Evolutionary conservation across 2,797 vertebrate species (phyloP).

Genomic region (Spinus olivaceus): DNA sequence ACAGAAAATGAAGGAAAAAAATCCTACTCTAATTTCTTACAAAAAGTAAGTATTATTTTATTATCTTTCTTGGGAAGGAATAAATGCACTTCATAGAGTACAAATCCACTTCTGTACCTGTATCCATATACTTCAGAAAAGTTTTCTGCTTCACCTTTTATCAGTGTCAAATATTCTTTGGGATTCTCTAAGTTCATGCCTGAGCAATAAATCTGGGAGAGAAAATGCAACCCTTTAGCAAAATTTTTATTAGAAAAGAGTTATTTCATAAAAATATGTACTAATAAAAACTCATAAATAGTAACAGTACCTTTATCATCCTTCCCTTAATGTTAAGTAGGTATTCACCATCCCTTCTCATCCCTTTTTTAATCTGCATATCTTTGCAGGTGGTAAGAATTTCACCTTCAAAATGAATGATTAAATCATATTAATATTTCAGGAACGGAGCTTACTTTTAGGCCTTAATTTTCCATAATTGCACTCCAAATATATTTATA

Average conservation of each 20-base stretch:
- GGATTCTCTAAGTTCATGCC: constrained; percentile 88
- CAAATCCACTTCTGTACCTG: constrained; percentile 75
- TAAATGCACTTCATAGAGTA: not conserved
- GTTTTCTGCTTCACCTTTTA: constrained; percentile 91
- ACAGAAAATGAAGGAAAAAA: not conserved
- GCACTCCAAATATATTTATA: not conserved
- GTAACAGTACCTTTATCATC: constrained; percentile 85
- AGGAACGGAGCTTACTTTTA: not conserved
- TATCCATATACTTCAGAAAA: constrained; percentile 94
- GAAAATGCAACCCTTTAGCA: constrained; percentile 6
- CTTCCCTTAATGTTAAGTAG: constrained; percentile 84
- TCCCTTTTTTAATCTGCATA: constrained; percentile 82
- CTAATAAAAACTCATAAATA: constrained; percentile 2
- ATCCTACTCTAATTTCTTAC: not conserved
- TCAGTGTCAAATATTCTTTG: constrained; percentile 90
- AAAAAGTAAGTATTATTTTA: not conserved
- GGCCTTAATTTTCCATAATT: not conserved
- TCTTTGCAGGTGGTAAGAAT: constrained; percentile 85
- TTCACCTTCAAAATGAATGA: constrained; percentile 80
- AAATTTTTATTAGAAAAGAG: not conserved
- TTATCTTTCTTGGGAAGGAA: not conserved
- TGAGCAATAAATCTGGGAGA: constrained; percentile 87
- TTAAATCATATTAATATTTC: constrained; percentile 7
- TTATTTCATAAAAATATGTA: not conserved
- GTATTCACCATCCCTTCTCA: constrained; percentile 88